phyloP scores from a whole-genome alignment of 2,113 vertebrate species.

The Pseudopodoces humilis region DNA sequence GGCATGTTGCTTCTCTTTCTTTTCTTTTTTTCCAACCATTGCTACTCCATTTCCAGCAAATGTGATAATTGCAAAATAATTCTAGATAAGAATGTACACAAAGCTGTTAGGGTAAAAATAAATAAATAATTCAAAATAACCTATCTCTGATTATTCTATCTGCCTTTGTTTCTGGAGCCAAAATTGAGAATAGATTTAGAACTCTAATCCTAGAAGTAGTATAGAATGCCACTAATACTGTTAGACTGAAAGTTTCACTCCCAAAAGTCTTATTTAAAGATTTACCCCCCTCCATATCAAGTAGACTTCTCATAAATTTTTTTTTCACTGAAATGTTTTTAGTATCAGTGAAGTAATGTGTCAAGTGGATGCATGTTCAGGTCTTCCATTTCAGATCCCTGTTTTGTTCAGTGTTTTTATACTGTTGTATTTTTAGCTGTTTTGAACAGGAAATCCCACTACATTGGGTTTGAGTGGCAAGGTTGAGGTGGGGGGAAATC shows the following conservation, averaged over 20 bases:
- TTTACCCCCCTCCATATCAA: not conserved
- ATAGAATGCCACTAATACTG: rapidly evolving
- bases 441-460: not conserved
- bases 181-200: not conserved
- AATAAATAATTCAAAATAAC: not conserved
- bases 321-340: not conserved
- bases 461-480: not conserved
- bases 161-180: not conserved
- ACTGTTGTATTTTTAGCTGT: not conserved
- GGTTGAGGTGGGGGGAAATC: not conserved
- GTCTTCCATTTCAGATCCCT: not conserved
- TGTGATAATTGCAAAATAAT: not conserved
- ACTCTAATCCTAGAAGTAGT: not conserved
- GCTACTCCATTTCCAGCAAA: not conserved
- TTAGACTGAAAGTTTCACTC: not conserved
- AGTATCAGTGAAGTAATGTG: not conserved
- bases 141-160: not conserved
- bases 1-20: not conserved
- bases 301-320: not conserved
- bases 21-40: not conserved
- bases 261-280: not conserved
- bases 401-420: not conserved
- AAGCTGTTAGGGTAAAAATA: not conserved
- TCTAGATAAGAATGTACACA: not conserved
- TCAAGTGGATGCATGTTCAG: not conserved